Evolutionary conservation across 2,888 invertebrate species (phyloP).

Genomic region (Temnothorax ravouxi): DNA sequence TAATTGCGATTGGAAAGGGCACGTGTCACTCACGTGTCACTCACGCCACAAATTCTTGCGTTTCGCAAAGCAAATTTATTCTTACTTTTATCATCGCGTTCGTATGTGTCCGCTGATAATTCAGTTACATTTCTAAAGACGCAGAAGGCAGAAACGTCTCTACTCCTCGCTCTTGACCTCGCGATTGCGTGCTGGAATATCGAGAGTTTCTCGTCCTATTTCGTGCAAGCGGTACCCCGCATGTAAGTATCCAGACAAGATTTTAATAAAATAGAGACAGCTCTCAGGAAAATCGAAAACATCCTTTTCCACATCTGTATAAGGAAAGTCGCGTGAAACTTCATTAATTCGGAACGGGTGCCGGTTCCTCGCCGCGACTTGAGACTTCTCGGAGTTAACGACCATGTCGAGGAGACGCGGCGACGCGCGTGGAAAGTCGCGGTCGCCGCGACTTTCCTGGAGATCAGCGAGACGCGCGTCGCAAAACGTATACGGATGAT

Average conservation of each 20-base stretch:
- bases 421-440: slow-evolving; percentile 30
- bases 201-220: not conserved
- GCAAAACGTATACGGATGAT: not conserved
- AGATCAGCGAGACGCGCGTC: not conserved
- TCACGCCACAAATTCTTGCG: not conserved
- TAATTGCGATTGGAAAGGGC: not conserved
- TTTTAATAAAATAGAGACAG: not conserved
- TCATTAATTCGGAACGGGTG: not conserved
- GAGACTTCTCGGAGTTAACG: not conserved
- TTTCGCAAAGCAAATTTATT: not conserved
- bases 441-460: slow-evolving; percentile 33
- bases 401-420: not conserved
- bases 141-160: not conserved
- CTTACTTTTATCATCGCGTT: not conserved
- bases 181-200: not conserved
- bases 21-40: not conserved
- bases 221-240: not conserved
- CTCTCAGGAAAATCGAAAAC: not conserved
- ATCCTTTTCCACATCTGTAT: not conserved
- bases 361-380: not conserved
- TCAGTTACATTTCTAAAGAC: not conserved
- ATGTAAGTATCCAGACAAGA: not conserved
- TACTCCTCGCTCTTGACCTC: not conserved
- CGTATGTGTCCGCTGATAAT: not conserved
- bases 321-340: slow-evolving; percentile 7